These are phyloP conservation scores for Condylostylus longicornis DNA, from an alignment of 1,140 invertebrate species.

Conservation along the genomic window DNA sequence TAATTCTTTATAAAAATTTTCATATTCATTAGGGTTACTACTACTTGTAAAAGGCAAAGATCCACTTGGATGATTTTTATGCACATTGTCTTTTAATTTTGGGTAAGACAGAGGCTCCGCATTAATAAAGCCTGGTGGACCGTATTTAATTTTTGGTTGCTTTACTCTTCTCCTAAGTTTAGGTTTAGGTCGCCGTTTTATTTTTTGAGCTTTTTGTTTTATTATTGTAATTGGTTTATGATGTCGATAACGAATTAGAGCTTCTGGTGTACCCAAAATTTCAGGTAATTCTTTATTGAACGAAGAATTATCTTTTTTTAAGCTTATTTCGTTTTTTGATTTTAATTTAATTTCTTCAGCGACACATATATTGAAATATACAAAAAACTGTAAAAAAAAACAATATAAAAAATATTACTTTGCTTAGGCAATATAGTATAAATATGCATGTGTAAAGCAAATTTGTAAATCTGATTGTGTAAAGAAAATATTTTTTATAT, in stretches of 20 bases:
- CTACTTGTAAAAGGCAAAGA: no score
- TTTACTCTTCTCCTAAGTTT: conserved; percentile 18
- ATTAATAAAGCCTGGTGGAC: conserved; percentile 13
- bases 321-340: neutral
- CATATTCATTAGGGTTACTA: no score
- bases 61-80: no score
- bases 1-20: no score
- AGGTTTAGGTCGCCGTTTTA: conserved; percentile 8
- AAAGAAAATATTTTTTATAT: no score
- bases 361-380: neutral
- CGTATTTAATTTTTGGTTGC: conserved; percentile 19
- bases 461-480: no score
- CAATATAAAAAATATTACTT: neutral
- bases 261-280: conserved; percentile 10
- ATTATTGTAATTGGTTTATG: conserved; percentile 15
- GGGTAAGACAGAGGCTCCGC: conserved; percentile 10
- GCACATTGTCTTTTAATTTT: no score
- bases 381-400: no score
- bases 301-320: neutral
- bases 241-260: conserved; percentile 17
- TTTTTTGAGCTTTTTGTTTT: conserved; percentile 2
- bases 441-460: no score
- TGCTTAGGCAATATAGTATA: neutral
- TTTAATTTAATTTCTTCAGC: neutral
- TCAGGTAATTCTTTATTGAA: neutral